A percentile compares a stretch with the other conserved stretches of the same genome.
Conservation (phyloP, 1,140 invertebrate species). For the Sarcophaga peregrina region DNA sequence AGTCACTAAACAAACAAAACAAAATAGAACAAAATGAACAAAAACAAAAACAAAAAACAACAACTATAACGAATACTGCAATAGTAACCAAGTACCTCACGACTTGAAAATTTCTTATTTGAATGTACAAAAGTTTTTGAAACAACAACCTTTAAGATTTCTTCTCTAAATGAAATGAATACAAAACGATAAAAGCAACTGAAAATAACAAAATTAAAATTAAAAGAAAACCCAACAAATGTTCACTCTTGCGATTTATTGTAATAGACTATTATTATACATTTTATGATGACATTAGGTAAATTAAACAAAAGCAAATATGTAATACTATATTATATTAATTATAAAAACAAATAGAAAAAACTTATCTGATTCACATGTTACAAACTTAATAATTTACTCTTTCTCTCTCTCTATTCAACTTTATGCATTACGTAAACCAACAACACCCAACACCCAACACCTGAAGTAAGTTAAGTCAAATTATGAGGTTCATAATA, state of each 20-base stretch:
- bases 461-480: too few species aligned
- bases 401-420: neutral
- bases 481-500: too few species aligned
- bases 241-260: neutral
- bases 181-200: too few species aligned
- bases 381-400: neutral
- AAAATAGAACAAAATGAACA: too few species aligned
- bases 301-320: neutral
- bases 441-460: too few species aligned
- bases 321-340: neutral
- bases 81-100: neutral
- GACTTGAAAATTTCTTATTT: neutral
- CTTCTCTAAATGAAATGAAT: neutral
- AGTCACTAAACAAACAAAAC: too few species aligned
- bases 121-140: neutral
- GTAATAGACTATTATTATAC: neutral
- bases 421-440: too few species aligned
- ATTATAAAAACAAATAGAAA: neutral
- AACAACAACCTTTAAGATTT: neutral
- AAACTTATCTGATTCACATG: neutral
- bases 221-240: neutral
- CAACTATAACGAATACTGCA: neutral
- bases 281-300: constrained; percentile 6
- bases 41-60: neutral
- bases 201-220: neutral